Evolutionary conservation across 30 jellyfish, hydroid and myxozoan genomes (phyloP), one percentile per base, ranked within the genome.

Genomic region (Nemopilema nomurai): DNA sequence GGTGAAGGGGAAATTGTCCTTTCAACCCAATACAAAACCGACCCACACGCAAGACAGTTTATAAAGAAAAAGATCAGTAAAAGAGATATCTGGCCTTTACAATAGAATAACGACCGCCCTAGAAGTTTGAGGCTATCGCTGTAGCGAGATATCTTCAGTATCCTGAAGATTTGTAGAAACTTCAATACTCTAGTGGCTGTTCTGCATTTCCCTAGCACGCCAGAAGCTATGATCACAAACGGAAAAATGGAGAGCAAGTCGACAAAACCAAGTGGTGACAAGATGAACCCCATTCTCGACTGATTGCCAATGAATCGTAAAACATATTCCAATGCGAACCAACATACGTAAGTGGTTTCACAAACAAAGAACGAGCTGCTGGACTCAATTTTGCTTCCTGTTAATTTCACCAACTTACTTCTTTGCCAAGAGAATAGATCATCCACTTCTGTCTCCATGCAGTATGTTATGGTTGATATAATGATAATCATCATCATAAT

Each of bases 31-130:
- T 79, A 79, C 72, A 88, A 23, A 33, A 88, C 67, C 9, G 91
- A 77, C 0, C 90, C 90, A 53, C 90, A 79, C 7, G 87, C 89
- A 22, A 88, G 53, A 75, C 96, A 88, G 57, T 79, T 88, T 17
- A 88, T 75, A 72, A 88, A 79, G 31, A 88, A 88, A 51, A 88
- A 88, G 1, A 80, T 64, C 24, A 88, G 67, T 19, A 88, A 80
- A 8, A 71, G 69, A 18, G 90, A 72, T 23, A 88, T 79, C 30
- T 88, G 96, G 18, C 91, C 91, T 74, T 80, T 88, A 73, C 96
- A 88, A 26, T 80, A 88, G 30, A 57, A 69, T 29, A 88, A 62
- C 25, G 96, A 79, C 18, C 74, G 52, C 23, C 90, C 90, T 20
- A 88, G 63, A 20, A 88, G 82, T 41, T 79, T 90, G 71, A 88